Evolutionary conservation across 2,797 vertebrate genomes (phyloP).

Genomic region (Pipistrellus kuhlii): DNA sequence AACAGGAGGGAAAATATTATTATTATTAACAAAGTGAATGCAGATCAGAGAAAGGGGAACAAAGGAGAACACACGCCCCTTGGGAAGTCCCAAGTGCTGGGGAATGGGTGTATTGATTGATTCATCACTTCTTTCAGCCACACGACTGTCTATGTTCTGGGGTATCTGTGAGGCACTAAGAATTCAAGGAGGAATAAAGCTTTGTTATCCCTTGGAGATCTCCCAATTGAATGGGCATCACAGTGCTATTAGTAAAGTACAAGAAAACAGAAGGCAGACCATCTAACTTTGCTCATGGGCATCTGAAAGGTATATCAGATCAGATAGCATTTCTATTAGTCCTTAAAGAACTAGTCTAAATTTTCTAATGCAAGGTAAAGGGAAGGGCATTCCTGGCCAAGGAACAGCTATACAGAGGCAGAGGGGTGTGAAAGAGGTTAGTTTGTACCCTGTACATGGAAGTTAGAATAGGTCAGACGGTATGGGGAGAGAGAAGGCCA

Average conservation of each 20-base stretch:
- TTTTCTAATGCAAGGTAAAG: not conserved
- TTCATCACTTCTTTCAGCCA: not conserved
- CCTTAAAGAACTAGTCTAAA: not conserved
- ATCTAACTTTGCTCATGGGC: slow-evolving; percentile 8
- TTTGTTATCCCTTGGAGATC: not conserved
- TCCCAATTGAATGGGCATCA: not conserved
- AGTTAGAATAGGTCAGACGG: not conserved
- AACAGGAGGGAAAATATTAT: not conserved
- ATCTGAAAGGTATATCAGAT: not conserved
- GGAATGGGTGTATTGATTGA: not conserved
- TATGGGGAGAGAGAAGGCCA: not conserved
- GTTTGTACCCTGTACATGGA: not conserved
- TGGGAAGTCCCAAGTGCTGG: not conserved
- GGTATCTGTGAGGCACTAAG: not conserved
- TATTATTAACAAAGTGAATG: not conserved
- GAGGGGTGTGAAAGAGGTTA: not conserved
- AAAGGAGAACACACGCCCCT: not conserved
- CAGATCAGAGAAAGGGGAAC: not conserved
- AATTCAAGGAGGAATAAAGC: slow-evolving; percentile 12
- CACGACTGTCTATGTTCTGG: not conserved
- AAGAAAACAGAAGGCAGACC: slow-evolving; percentile 9
- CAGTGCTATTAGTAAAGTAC: not conserved
- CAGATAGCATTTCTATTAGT: slow-evolving; percentile 8
- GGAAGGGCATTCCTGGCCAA: not conserved
- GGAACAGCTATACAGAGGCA: not conserved